Evolutionary conservation across 2,888 invertebrate species (phyloP).

Genomic region (Palloptera scutellata): DNA sequence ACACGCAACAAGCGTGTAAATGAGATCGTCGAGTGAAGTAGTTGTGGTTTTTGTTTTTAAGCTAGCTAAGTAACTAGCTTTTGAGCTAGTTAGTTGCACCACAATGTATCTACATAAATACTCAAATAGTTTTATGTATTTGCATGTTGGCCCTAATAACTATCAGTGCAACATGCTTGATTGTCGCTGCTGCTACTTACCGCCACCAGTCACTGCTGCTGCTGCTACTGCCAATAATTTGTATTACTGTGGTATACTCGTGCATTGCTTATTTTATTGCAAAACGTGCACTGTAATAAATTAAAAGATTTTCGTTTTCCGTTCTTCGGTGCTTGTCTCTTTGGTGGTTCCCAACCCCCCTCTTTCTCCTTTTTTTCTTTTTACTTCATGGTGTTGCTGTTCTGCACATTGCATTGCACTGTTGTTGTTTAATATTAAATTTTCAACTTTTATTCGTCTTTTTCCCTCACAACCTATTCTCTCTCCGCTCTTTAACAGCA

Average conservation of each 20-base stretch:
- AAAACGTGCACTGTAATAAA: slow-evolving; percentile 27
- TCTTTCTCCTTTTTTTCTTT: slow-evolving; percentile 5
- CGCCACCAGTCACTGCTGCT: background rate
- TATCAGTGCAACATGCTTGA: too few relatives aligned
- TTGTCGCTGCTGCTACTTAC: background rate
- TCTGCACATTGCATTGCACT: background rate
- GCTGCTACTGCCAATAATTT: slow-evolving; percentile 11
- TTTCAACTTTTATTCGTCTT: background rate
- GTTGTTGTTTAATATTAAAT: background rate
- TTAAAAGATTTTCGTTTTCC: slow-evolving; percentile 12
- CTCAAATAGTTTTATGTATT: too few relatives aligned
- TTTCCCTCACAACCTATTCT: too few relatives aligned
- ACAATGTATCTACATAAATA: too few relatives aligned
- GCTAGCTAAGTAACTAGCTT: too few relatives aligned
- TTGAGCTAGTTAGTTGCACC: too few relatives aligned
- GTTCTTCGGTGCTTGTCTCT: background rate
- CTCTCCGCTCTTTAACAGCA: too few relatives aligned
- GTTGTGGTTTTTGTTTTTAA: too few relatives aligned
- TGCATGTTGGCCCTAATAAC: too few relatives aligned
- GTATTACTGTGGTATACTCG: slow-evolving; percentile 1
- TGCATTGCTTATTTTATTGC: slow-evolving; percentile 12
- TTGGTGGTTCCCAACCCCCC: background rate
- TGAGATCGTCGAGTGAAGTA: too few relatives aligned
- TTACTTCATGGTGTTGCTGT: background rate
- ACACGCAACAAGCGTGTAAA: too few relatives aligned